A percentile compares a stretch with the other conserved stretches of the same genome.
phyloP scores from a whole-genome alignment of 2,888 invertebrate genomes.

The Dryobotodes eremita region DNA sequence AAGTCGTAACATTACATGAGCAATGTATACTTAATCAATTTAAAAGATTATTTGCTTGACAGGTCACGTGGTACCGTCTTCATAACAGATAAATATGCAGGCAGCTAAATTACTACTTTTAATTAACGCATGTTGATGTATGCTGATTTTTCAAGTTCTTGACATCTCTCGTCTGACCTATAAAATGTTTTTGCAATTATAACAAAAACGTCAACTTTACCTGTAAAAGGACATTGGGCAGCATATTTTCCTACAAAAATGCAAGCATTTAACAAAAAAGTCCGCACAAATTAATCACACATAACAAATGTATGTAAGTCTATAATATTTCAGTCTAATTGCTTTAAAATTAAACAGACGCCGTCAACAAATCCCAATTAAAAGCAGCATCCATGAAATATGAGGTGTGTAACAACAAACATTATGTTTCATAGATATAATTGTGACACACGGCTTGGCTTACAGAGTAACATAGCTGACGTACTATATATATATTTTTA shows the following conservation, averaged over 20 bases:
- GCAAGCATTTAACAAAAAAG: neutral
- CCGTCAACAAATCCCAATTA: slow-evolving; percentile 52
- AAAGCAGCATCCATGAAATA: slow-evolving; percentile 26
- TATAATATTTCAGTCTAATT: slow-evolving; percentile 22
- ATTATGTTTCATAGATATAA: slow-evolving; percentile 32
- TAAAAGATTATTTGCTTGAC: too few species aligned
- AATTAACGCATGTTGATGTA: neutral
- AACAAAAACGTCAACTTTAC: neutral
- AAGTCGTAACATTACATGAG: too few species aligned
- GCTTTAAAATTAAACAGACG: slow-evolving; percentile 31
- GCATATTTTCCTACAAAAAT: neutral
- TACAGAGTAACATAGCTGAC: neutral
- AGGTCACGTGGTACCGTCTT: too few species aligned
- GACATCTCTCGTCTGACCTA: neutral
- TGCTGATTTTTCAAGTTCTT: neutral
- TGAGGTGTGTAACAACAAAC: slow-evolving; percentile 27
- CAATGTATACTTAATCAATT: too few species aligned
- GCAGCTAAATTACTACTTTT: neutral
- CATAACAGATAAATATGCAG: neutral
- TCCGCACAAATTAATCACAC: neutral
- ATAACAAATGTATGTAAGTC: slow-evolving; percentile 2
- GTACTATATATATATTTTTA: too few species aligned
- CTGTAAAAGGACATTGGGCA: neutral
- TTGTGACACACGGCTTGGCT: slow-evolving; percentile 38
- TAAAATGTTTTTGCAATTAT: neutral